These are phyloP conservation scores for Petrosia ficiformis DNA, from an alignment of 37 sponge, comb jelly and placozoan genomes.

Conservation along the genomic window DNA sequence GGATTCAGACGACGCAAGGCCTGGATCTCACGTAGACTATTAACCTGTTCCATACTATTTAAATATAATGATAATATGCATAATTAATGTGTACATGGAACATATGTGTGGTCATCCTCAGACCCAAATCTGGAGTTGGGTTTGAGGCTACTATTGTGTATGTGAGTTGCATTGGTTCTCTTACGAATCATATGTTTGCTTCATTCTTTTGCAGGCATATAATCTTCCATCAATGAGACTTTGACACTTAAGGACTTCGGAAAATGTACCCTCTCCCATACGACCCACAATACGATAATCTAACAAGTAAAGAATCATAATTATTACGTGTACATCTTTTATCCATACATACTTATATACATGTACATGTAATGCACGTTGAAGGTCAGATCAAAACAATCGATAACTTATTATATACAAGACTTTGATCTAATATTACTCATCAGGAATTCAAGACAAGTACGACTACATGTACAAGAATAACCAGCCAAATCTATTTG, in stretches of 20 bases:
- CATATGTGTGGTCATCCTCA: too few relatives aligned
- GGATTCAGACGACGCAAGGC: conserved; percentile 90
- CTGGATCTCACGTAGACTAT: conserved; percentile 92
- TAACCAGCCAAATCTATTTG: too few relatives aligned
- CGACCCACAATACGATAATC: conserved; percentile 85
- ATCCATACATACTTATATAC: too few relatives aligned
- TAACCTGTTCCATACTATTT: conserved; percentile 86
- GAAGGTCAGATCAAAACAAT: too few relatives aligned
- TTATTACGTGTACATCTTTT: too few relatives aligned
- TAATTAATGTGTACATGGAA: not conserved
- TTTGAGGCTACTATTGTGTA: not conserved
- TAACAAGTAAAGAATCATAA: conserved; percentile 18
- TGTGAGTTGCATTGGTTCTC: not conserved
- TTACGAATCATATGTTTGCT: conserved; percentile 88
- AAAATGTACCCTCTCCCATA: conserved; percentile 99
- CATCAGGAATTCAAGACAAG: too few relatives aligned
- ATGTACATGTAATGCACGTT: too few relatives aligned
- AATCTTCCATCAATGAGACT: conserved; percentile 82
- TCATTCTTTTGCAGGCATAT: conserved; percentile 98
- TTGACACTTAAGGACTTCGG: conserved; percentile 96
- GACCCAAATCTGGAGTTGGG: too few relatives aligned
- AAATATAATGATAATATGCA: not conserved
- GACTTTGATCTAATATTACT: too few relatives aligned
- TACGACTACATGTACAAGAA: too few relatives aligned
- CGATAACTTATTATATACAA: too few relatives aligned